Base-by-base conservation (phyloP, 2,113 vertebrate genomes). In the Sardina pilchardus region DNA sequence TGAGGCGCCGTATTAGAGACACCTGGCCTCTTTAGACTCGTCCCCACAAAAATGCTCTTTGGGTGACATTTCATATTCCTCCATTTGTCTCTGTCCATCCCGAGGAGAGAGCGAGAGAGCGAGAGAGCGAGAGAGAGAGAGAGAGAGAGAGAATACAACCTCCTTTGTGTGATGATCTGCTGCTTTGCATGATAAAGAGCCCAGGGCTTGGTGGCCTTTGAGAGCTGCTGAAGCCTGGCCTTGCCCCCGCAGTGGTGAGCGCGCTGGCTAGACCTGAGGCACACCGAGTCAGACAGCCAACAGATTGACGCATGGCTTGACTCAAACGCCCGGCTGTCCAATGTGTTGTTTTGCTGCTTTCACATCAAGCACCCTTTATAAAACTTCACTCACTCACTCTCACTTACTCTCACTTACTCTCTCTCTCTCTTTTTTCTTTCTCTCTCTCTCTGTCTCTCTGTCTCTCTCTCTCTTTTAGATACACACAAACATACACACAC, bases 131-230 rank as follows among this genome's bases (percentile, higher is more conserved):
- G 63, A 63, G 5, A 71, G 63, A 26, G 10, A 71, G 26, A 63
- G 21, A 67, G 59, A n/a, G 59, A 59, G 17, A 67, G 59, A 26
- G 26, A 30, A 71, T 59, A 17, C 24, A 6, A 17, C n/a, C 30
- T 16, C 30, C 71, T 39, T 36, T 78, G 71, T 78, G 0, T 34
- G 71, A 78, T 3, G 71, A 16, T 36, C 71, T 16, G 26, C 71
- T 36, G 71, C 71, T 78, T 78, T 16, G 71, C 71, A 78, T 78
- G 30, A 78, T 34, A 78, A 78, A 78, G 71, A 78, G 26, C 53
- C 53, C 1, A 12, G 12, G 63, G 10, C 63, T 36, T 12, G 0
- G 34, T 78, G 71, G 16, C 71, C 71, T 78, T 78, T 78, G 30
- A 12, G 14, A 78, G 63, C 26, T 26, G 63, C 63, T 30, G 17